Base-by-base conservation (phyloP, 64 coral and sea anemone genomes). In the Porites australiensis region DNA sequence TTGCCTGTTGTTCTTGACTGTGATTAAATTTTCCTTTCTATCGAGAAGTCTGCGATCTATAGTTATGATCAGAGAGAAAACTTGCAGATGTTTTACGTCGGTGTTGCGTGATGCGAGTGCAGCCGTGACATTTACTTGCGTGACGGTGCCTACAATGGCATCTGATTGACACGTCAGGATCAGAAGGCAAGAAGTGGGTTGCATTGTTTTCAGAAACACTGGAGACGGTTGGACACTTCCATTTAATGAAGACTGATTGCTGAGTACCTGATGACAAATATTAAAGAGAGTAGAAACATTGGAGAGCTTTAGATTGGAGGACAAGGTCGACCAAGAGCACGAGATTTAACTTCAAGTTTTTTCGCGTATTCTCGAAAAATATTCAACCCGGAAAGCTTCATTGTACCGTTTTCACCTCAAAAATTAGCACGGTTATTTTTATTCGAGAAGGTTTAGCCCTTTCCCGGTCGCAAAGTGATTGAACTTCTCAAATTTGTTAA, bases 51-150 rank as follows among this genome's bases (percentile, higher is more conserved):
- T 18, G 14, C 13, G 6, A 64, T 64, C 61, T 2, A 44, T 45
- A 10, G 18, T 68, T 68, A 84, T 19, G 13, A 16, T 84, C 81
- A 84, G 69, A 20, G 81, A 84, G 81, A 84, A 67, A n/a, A 84
- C 6, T 18, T 6, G 0, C 18, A 84, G 69, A 45, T 67, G 8
- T 23, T 69, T 84, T 6, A 22, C 19, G 3, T 84, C 62, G 6
- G 61, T 46, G 63, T 84, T 84, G 18, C 0, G 81, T 84, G 81
- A 84, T 18, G 81, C 61, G 47, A 63, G 62, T 43, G 61, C 69
- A 3, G 81, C 81, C 9, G 62, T 84, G 19, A 84, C 61, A 50
- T 84, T 84, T 46, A 84, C 44, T 67, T 68, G 18, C 3, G 81
- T 84, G 81, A 84, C 81, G 18, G 63, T 84, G 58, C 15, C 7